Base-by-base conservation (phyloP, 2,888 invertebrate species). In the Phortica magna region DNA sequence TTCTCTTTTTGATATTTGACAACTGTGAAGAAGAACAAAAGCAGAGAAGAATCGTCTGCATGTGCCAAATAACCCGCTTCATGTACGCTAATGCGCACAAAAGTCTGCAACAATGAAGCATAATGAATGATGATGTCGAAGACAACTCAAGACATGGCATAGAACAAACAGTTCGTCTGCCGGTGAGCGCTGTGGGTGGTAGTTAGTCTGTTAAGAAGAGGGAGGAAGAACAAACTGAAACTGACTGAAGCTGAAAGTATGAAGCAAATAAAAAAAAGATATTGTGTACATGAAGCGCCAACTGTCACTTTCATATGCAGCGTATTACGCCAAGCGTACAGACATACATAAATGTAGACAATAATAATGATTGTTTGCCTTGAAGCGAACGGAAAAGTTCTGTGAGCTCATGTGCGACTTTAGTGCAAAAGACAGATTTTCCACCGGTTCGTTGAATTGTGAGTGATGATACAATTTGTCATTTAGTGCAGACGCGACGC, bases 381-480 rank as follows among this genome's bases (percentile, higher is more conserved):
- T 74, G 19, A 31, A 55, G 42, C 65, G 41, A 14, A 65, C 55
- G 68, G 67, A 31, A 57, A 19, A 55, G 74, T 73, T 76, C 71
- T 78, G 78, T 22, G 48, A 48, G 14, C 75, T 74, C 59, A 43
- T 77, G 74, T 48, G 77, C 48, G 48, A 48, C 10, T 48, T 64
- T 64, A 39, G 64, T 42, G 41, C 19, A 42, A 42, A 42, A 57
- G 64, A 71, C 48, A 64, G 61, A 73, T 68, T 76, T 78, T 73
- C 61, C 4, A 76, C 74, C 70, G 53, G 57, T 61, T 14, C 65
- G 65, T 65, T 73, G 73, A 74, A 72, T 77, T 80, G 74, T 65
- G 87, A 87, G 84, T 83, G 81, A 88, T 87, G 87, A 87, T 84
- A 87, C 88, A 85, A 88, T 88, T 87, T 88, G 87, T 87, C 88